Conservation (phyloP, 2,888 invertebrate species). For the Pimpla rufipes region DNA sequence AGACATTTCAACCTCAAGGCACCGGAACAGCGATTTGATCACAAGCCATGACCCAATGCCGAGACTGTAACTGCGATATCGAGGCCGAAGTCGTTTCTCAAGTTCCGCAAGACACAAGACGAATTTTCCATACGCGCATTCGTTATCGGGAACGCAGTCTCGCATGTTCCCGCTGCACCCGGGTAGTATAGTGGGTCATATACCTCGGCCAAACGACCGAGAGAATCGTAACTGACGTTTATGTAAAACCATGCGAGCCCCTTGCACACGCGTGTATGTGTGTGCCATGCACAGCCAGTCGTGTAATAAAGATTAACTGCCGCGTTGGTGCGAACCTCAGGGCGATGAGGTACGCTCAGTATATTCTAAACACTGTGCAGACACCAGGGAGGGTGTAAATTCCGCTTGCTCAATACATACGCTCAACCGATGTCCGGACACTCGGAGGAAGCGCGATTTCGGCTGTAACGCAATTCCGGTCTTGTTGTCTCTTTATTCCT, state of each 20-base stretch:
- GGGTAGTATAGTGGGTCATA: slow-evolving; percentile 6
- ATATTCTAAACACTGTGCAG: neutral
- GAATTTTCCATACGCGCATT: slow-evolving; percentile 11
- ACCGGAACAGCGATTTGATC: neutral
- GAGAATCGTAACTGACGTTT: slow-evolving; percentile 73
- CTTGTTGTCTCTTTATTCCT: neutral
- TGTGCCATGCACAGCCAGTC: slow-evolving; percentile 48
- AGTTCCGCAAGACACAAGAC: slow-evolving; percentile 3
- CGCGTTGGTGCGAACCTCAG: slow-evolving; percentile 17
- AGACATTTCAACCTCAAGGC: too few species aligned
- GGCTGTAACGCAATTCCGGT: neutral
- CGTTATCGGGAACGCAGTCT: neutral
- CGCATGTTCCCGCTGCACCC: neutral
- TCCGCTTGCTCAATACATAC: neutral
- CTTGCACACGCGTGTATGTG: neutral
- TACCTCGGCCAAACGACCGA: slow-evolving; percentile 31
- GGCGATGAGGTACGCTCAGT: neutral
- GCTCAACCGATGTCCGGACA: slow-evolving; percentile 22
- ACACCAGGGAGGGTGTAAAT: neutral
- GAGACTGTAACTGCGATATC: neutral
- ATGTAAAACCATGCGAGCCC: slow-evolving; percentile 65
- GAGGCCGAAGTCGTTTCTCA: neutral
- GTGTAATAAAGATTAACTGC: slow-evolving; percentile 74
- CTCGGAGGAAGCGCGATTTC: slow-evolving; percentile 22
- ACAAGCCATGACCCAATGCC: neutral